Conservation (phyloP, 2,797 vertebrate species). For the Pterois miles region DNA sequence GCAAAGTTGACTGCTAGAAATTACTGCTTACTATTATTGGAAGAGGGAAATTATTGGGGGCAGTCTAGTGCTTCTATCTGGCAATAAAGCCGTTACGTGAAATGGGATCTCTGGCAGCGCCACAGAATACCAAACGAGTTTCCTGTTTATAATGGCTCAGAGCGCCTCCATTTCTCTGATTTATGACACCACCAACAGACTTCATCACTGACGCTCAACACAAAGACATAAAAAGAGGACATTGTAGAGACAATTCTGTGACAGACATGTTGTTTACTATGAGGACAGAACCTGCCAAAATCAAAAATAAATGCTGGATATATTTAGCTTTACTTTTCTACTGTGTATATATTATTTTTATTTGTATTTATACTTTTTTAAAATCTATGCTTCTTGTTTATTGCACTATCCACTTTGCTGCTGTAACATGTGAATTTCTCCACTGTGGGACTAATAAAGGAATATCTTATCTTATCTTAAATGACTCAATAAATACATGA, state of each 20-base stretch:
- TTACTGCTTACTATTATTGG: slow-evolving; percentile 12
- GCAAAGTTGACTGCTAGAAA: slow-evolving; percentile 6
- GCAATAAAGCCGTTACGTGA: slow-evolving; percentile 29
- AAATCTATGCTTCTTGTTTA: no score
- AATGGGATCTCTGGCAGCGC: slow-evolving; percentile 29
- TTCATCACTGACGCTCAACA: background rate
- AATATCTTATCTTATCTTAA: no score
- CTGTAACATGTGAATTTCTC: no score
- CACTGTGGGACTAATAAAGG: no score
- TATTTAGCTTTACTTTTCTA: no score
- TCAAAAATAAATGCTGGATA: no score
- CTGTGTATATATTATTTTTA: no score
- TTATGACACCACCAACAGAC: background rate
- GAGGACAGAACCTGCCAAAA: no score
- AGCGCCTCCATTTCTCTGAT: background rate
- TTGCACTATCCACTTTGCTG: no score
- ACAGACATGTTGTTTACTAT: background rate
- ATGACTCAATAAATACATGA: no score
- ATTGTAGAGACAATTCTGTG: background rate
- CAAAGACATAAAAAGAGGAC: background rate
- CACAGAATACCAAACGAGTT: slow-evolving; percentile 6
- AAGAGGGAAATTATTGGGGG: slow-evolving; percentile 2
- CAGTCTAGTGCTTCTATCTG: slow-evolving; percentile 10
- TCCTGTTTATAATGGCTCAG: background rate
- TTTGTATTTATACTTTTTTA: no score